Evolutionary conservation across 2,888 invertebrate genomes (phyloP).

Genomic region (Lithophane ornitopus): DNA sequence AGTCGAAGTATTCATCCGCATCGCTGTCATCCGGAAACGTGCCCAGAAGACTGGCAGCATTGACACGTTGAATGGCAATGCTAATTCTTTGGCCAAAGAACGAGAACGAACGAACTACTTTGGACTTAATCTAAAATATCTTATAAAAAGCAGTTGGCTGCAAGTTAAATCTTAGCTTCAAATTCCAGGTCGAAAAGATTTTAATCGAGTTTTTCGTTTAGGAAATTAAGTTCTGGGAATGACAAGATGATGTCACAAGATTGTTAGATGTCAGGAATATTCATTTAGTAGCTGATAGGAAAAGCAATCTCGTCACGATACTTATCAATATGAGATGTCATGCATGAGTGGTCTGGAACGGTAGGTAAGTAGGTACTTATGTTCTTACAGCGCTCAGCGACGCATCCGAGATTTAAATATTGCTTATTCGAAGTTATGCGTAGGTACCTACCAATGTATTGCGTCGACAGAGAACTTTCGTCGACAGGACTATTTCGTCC

Average conservation of each 20-base stretch:
- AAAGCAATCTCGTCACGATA: conserved; percentile 18
- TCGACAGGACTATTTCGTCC: conserved; percentile 25
- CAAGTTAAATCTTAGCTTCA: neutral
- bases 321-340: conserved; percentile 29
- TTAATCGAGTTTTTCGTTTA: neutral
- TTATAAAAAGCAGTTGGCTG: neutral
- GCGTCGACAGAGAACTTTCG: conserved; percentile 9
- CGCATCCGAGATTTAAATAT: conserved; percentile 41
- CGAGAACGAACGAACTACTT: conserved; percentile 1
- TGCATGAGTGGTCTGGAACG: conserved; percentile 16
- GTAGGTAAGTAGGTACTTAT: neutral
- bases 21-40: too few species aligned
- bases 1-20: too few species aligned
- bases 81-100: too few species aligned
- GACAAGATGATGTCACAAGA: conserved; percentile 11
- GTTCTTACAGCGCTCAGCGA: conserved; percentile 4
- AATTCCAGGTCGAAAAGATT: neutral
- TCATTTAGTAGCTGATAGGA: conserved; percentile 1
- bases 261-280: conserved; percentile 10
- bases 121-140: too few species aligned
- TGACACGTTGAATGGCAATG: too few species aligned
- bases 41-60: too few species aligned
- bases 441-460: neutral
- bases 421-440: conserved; percentile 5
- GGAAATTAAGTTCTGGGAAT: conserved; percentile 7